phyloP scores from a whole-genome alignment of 2,113 vertebrate genomes.

The Galeopterus variegatus region DNA sequence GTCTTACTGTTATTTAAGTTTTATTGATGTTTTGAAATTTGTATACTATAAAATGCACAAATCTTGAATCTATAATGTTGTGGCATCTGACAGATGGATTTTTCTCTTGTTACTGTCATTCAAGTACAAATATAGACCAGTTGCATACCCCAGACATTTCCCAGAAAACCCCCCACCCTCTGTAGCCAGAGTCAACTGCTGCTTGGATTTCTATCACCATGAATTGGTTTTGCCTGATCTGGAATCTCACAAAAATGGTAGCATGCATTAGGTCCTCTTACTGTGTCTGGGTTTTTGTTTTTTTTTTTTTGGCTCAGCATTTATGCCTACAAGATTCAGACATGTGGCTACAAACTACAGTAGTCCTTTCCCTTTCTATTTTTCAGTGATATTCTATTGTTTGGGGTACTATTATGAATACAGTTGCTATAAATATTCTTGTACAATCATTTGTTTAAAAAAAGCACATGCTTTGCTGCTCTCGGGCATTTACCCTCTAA shows the following conservation, averaged over 20 bases:
- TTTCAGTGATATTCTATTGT: not conserved
- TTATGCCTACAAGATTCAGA: not conserved
- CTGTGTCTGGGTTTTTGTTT: too few relatives aligned
- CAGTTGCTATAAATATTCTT: not conserved
- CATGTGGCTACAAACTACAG: not conserved
- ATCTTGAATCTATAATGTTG: not conserved
- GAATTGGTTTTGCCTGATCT: not conserved
- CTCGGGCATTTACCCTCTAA: not conserved
- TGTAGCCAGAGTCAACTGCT: not conserved
- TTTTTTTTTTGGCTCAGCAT: not conserved
- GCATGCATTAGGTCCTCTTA: not conserved
- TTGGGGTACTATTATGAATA: not conserved
- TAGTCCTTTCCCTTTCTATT: not conserved
- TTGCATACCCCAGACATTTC: not conserved
- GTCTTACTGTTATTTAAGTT: not conserved
- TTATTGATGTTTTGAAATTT: not conserved
- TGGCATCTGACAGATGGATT: not conserved
- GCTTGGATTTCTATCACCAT: not conserved
- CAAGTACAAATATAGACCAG: not conserved
- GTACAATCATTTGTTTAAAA: not conserved
- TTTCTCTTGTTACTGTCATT: not conserved
- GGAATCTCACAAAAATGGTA: not conserved
- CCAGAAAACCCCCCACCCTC: not conserved
- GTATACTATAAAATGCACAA: not conserved
- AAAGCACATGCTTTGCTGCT: not conserved